These are phyloP conservation scores for Cyrtodaria siliqua DNA, from an alignment of 2,888 invertebrate species.

Conservation along the genomic window DNA sequence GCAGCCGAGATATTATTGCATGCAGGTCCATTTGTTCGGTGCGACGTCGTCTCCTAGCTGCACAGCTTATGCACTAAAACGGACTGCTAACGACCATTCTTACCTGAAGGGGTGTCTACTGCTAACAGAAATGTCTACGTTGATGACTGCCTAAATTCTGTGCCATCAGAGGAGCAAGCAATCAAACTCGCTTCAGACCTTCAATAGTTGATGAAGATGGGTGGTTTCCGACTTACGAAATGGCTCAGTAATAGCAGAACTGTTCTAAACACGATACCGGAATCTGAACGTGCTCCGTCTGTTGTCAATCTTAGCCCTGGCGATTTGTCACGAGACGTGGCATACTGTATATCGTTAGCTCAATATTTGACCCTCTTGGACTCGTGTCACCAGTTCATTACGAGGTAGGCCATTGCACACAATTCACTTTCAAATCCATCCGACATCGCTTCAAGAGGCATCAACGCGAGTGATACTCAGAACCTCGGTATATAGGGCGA, in stretches of 20 bases:
- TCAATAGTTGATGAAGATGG: constrained; percentile 24
- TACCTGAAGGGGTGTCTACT: constrained; percentile 30
- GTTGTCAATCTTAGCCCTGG: constrained; percentile 20
- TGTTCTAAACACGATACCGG: constrained; percentile 33
- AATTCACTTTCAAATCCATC: constrained; percentile 65
- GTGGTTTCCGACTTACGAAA: constrained; percentile 6
- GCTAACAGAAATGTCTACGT: constrained; percentile 51
- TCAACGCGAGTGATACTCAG: constrained; percentile 15
- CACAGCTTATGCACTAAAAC: constrained; percentile 53
- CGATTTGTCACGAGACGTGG: constrained; percentile 32
- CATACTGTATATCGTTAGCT: constrained; percentile 48
- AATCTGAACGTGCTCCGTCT: constrained; percentile 41
- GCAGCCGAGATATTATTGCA: constrained; percentile 45
- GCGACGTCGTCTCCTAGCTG: constrained; percentile 62
- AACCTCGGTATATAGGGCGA: constrained; percentile 23
- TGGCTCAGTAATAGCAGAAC: constrained; percentile 8
- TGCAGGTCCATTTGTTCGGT: constrained; percentile 57
- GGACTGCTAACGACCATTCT: constrained; percentile 29
- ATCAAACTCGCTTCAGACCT: constrained; percentile 31
- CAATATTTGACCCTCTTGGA: constrained; percentile 62
- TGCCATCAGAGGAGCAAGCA: constrained; percentile 33
- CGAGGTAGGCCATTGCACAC: constrained; percentile 54
- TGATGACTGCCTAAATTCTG: constrained; percentile 44
- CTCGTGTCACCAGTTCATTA: constrained; percentile 59
- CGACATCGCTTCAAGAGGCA: constrained; percentile 60